A percentile compares a stretch with the other conserved stretches of the same genome.
phyloP scores from a whole-genome alignment of 1,140 invertebrate genomes.

The Drosophila chauvacae region DNA sequence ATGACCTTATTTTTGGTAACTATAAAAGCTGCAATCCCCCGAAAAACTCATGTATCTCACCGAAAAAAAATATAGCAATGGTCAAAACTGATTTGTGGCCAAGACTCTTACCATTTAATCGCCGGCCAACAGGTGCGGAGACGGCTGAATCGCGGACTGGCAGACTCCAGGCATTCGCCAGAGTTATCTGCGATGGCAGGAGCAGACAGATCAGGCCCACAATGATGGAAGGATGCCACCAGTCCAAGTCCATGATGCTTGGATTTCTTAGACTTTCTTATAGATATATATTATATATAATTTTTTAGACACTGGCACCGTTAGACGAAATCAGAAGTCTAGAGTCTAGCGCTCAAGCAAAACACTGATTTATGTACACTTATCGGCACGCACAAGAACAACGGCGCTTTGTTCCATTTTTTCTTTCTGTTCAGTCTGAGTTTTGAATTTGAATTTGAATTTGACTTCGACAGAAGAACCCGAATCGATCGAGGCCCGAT shows the following conservation, averaged over 20 bases:
- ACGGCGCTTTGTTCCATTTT: slow-evolving; percentile 78
- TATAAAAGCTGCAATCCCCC: neutral
- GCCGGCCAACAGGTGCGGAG: slow-evolving; percentile 45
- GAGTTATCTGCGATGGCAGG: slow-evolving; percentile 31
- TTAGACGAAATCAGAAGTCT: slow-evolving; percentile 50
- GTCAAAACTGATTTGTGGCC: neutral
- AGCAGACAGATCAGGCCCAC: slow-evolving; percentile 53
- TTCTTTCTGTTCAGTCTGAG: slow-evolving; percentile 2
- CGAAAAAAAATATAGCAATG: neutral
- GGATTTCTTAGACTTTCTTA: neutral
- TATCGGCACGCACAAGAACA: slow-evolving; percentile 67
- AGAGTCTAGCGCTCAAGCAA: slow-evolving; percentile 25
- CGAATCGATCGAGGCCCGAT: slow-evolving; percentile 25
- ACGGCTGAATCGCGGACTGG: slow-evolving; percentile 29
- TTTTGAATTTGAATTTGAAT: slow-evolving; percentile 6
- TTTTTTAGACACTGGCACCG: slow-evolving; percentile 36
- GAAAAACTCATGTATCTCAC: neutral
- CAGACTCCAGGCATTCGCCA: slow-evolving; percentile 62
- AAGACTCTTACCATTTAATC: slow-evolving; percentile 71
- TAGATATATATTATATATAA: slow-evolving; percentile 9
- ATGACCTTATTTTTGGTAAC: accelerated
- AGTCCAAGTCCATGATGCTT: slow-evolving; percentile 52
- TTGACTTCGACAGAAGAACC: slow-evolving; percentile 11
- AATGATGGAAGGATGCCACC: slow-evolving; percentile 57
- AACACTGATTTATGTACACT: slow-evolving; percentile 63